Evolutionary conservation across 2,113 vertebrate species (phyloP).

Genomic region (Anolis sagrei): DNA sequence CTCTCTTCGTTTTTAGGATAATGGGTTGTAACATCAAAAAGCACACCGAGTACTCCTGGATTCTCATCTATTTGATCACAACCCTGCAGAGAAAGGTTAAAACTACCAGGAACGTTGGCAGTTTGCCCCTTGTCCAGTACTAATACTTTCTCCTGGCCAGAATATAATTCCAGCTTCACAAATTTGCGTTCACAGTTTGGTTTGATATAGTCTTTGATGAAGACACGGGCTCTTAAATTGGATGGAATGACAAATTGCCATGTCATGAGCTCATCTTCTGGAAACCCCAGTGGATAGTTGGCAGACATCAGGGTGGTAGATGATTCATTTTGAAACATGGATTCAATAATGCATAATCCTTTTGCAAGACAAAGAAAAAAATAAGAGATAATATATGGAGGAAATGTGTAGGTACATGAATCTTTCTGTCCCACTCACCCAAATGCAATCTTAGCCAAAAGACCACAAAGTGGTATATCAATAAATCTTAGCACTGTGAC

Average conservation of each 20-base stretch:
- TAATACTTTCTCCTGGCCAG: slow-evolving; percentile 65
- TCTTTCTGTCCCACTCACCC: too few species aligned
- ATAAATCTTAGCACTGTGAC: not conserved
- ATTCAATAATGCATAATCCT: slow-evolving; percentile 84
- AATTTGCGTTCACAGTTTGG: slow-evolving; percentile 83
- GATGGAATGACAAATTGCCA: slow-evolving; percentile 87
- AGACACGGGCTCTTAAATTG: slow-evolving; percentile 84
- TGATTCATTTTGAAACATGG: slow-evolving; percentile 79
- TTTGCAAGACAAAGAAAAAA: not conserved
- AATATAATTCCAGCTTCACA: slow-evolving; percentile 74
- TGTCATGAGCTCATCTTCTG: slow-evolving; percentile 79
- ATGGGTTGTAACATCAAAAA: slow-evolving; percentile 81
- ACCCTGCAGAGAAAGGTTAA: slow-evolving; percentile 86
- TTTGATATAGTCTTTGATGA: slow-evolving; percentile 74
- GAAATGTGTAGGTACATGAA: not conserved
- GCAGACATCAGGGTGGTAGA: slow-evolving; percentile 81
- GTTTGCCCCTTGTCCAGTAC: slow-evolving; percentile 78
- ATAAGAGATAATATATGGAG: not conserved
- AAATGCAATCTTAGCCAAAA: too few species aligned
- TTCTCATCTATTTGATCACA: slow-evolving; percentile 82
- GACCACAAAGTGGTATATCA: too few species aligned
- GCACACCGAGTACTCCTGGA: slow-evolving; percentile 74
- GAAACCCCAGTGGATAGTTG: slow-evolving; percentile 82
- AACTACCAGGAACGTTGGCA: slow-evolving; percentile 82
- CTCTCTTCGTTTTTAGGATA: slow-evolving; percentile 70